These are phyloP conservation scores for Atherinomorus stipes DNA, from an alignment of 2,113 vertebrate species.

Conservation along the genomic window DNA sequence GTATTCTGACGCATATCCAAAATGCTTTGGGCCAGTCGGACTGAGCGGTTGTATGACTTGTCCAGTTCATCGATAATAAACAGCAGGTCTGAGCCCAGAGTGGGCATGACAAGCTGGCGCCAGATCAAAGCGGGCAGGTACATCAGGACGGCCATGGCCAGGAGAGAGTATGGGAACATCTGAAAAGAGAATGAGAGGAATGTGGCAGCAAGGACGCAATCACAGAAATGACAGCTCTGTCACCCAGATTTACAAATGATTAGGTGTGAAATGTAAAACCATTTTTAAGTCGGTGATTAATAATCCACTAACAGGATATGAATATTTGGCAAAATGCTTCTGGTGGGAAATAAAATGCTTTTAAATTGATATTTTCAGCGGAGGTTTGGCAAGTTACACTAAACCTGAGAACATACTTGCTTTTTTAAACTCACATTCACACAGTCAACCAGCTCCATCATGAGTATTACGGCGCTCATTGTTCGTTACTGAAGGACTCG, in stretches of 20 bases:
- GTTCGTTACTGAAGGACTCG: no score
- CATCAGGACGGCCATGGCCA: conserved; percentile 92
- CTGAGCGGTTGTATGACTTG: conserved; percentile 96
- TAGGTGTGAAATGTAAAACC: no score
- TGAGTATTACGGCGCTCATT: no score
- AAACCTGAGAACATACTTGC: background rate
- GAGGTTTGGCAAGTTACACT: background rate
- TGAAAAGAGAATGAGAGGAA: conserved; percentile 30
- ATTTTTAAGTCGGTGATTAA: no score
- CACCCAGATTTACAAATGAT: background rate
- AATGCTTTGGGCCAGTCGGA: conserved; percentile 93
- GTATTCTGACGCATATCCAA: conserved; percentile 88
- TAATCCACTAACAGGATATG: background rate
- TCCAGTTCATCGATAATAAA: conserved; percentile 96
- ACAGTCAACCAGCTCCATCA: no score
- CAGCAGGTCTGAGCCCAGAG: conserved; percentile 89
- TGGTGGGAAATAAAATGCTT: background rate
- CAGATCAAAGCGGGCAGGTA: conserved; percentile 93
- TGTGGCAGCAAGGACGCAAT: conserved; percentile 1
- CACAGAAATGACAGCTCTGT: background rate
- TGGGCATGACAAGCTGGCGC: conserved; percentile 87
- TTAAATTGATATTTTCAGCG: conserved; percentile 14
- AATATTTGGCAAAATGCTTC: conserved; percentile 22
- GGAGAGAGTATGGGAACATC: conserved; percentile 93
- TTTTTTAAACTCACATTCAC: no score